These are phyloP conservation scores for Lytechinus variegatus DNA, from an alignment of 35 echinoderm and acorn worm species.

Conservation along the genomic window DNA sequence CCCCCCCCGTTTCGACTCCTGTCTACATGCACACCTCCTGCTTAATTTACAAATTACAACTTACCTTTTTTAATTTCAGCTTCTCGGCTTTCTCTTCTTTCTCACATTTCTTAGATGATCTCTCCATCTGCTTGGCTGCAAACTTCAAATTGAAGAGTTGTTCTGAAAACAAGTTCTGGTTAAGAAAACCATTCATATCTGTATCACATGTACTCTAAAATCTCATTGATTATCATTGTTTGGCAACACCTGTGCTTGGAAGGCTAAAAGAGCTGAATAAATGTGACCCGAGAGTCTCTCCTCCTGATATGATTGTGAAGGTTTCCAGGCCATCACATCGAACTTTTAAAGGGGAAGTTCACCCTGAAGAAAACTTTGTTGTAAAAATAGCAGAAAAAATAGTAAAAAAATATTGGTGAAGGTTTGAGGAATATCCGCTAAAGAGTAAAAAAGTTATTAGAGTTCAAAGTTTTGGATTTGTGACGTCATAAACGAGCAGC, in stretches of 20 bases:
- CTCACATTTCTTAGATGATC: constrained; percentile 93
- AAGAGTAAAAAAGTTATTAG: too few species aligned
- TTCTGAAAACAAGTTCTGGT: constrained; percentile 62
- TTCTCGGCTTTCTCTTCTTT: constrained; percentile 93
- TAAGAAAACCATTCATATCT: not conserved
- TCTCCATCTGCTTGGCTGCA: constrained; percentile 88
- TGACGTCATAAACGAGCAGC: too few species aligned
- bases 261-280: too few species aligned
- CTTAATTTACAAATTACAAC: not conserved
- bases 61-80: constrained; percentile 94
- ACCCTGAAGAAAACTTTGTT: too few species aligned
- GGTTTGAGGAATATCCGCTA: too few species aligned
- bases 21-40: too few species aligned
- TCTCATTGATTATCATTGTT: not conserved
- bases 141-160: constrained; percentile 95
- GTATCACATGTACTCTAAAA: not conserved
- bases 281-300: not conserved
- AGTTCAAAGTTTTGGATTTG: too few species aligned
- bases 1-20: too few species aligned
- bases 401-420: too few species aligned
- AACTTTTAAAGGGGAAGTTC: too few species aligned
- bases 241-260: not conserved
- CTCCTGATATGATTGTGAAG: not conserved
- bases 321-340: too few species aligned
- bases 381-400: too few species aligned